Conservation (phyloP, 2,113 vertebrate species). For the Dasyurus viverrinus region DNA sequence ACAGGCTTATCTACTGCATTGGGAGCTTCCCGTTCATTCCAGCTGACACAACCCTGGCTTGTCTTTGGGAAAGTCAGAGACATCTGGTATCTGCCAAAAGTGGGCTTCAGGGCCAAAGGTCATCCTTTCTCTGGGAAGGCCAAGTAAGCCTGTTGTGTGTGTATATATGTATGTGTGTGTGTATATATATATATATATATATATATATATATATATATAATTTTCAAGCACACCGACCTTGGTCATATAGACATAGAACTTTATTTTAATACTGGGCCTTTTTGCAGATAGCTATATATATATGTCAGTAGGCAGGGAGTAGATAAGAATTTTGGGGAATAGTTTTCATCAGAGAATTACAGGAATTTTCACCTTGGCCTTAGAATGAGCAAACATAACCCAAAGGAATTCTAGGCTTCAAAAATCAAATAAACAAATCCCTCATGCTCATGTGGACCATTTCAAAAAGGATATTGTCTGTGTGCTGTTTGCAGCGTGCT, state of each 20-base stretch:
- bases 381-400: background rate
- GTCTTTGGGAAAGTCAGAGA: background rate
- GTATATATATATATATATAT: no score
- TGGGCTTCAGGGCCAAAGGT: background rate
- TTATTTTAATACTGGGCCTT: background rate
- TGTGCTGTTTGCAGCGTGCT: constrained; percentile 10
- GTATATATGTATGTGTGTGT: no score
- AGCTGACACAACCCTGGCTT: background rate
- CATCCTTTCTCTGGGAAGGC: background rate
- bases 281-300: background rate
- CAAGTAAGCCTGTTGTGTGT: background rate
- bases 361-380: background rate
- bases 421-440: background rate
- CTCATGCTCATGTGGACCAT: background rate
- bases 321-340: background rate
- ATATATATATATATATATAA: background rate
- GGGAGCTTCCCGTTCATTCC: background rate
- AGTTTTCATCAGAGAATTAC: background rate
- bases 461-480: constrained; percentile 18
- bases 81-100: background rate
- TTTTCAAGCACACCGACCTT: background rate
- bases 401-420: background rate
- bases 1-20: background rate
- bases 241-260: background rate
- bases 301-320: background rate